Base-by-base conservation (phyloP, 2,888 invertebrate genomes). In the Helobdella robusta region DNA sequence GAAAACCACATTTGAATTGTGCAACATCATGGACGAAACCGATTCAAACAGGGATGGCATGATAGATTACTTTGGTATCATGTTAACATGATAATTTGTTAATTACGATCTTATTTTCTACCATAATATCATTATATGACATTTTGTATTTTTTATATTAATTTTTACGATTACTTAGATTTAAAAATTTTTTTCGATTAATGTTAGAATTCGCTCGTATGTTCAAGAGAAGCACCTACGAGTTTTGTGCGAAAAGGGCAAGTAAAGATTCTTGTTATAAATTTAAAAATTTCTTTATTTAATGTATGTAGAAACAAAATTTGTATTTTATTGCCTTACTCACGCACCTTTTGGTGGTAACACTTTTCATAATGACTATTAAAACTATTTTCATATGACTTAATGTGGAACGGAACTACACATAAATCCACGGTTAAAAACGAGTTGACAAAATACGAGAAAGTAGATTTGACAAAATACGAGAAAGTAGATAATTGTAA, bases 211-310 rank as follows among this genome's bases (percentile, higher is more conserved):
- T 60, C 32, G 36, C 40, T 20, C 32, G 46, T 18, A 60, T 60
- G 60, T 60, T 60, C 28, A 23, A 25, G 18, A 8, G 28, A 44
- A 60, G 44, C 44, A 40, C 40, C 3, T 60, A 60, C 44, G 40
- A 3, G 40, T 60, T 60, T 30, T 60, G 60, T n/a, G 60, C 60
- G 4, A 60, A 44, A 25, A 60, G 60, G 46, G 60, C 46, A n/a
- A 30, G 56, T 56, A n/a, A n/a, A n/a, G n/a, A n/a, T n/a, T n/a
- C n/a, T n/a, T n/a, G n/a, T n/a, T n/a, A n/a, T n/a, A n/a, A n/a
- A n/a, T n/a, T n/a, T n/a, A n/a, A n/a, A n/a, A n/a, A n/a, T n/a
- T n/a, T n/a, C n/a, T n/a, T n/a, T n/a, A n/a, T n/a, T n/a, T n/a
- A n/a, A n/a, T n/a, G n/a, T n/a, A n/a, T n/a, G n/a, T n/a, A n/a